phyloP scores from a whole-genome alignment of 1,140 invertebrate species.

The Idris sp. region DNA sequence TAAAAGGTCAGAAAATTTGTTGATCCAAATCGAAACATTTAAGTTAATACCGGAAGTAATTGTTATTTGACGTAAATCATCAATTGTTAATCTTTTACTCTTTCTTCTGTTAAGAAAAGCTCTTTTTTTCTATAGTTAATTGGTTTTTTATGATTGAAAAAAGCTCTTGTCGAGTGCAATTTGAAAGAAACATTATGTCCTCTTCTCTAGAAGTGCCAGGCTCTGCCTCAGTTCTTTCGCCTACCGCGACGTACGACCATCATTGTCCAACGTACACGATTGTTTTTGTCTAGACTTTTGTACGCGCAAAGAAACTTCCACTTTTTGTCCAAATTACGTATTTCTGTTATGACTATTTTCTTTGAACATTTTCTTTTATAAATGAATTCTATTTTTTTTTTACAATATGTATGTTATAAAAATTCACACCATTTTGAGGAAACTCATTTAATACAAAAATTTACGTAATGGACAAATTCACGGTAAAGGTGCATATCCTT shows the following conservation, averaged over 20 bases:
- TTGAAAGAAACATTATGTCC: conserved; percentile 48
- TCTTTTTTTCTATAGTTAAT: conserved; percentile 12
- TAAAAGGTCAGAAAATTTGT: background rate
- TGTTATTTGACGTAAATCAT: background rate
- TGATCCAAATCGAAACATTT: background rate
- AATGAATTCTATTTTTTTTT: too few relatives aligned
- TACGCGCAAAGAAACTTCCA: conserved; percentile 4
- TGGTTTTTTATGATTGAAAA: conserved; percentile 13
- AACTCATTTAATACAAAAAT: conserved; percentile 7
- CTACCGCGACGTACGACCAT: conserved; percentile 76
- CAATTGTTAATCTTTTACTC: conserved; percentile 1
- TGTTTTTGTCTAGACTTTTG: conserved; percentile 50
- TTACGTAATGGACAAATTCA: conserved; percentile 59
- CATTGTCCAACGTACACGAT: conserved; percentile 74
- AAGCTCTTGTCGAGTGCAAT: conserved; percentile 19
- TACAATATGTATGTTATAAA: too few relatives aligned
- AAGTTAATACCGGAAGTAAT: too few relatives aligned
- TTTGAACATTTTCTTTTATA: too few relatives aligned
- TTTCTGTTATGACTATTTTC: background rate
- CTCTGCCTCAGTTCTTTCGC: conserved; percentile 78
- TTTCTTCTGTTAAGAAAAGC: background rate
- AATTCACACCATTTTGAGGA: conserved; percentile 6
- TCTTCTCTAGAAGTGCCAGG: conserved; percentile 67
- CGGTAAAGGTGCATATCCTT: conserved; percentile 51
- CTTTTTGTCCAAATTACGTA: conserved; percentile 27